Evolutionary conservation across 2,888 invertebrate species (phyloP), one percentile per base, ranked within the genome.

Genomic region (Heterodera filipjevi): DNA sequence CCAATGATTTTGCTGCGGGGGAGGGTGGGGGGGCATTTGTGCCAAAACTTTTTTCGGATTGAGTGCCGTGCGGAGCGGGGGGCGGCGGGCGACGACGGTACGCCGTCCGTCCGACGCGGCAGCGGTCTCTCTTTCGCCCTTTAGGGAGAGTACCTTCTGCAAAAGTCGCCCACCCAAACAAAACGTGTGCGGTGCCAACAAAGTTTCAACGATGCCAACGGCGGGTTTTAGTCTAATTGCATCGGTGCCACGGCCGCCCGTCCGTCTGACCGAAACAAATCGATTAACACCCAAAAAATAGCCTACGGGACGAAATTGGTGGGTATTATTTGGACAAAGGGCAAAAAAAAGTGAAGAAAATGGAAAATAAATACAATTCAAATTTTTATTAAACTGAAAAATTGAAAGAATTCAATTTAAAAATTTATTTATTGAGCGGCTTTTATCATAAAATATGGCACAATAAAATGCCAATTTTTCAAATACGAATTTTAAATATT

Each of bases 251-350:
- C 59, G 59, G 22, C 22, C 59, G 59, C 22, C 59, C 10, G 59
- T 22, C 27, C 59, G 59, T 22, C 27, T 22, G 59, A 22, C 59
- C 10, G 59, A 27, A 5, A 59, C 59, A 27, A 59, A 59, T 59
- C 59, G 59, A 59, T 59, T 59, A n/a, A n/a, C 59, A 59, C 59
- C 59, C n/a, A 59, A 59, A 59, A 59, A 49, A 49, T 19, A 8
- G 59, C 59, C 59, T 2, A 10, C 59, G 59, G 27, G 27, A 49
- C 44, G 12, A 49, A 49, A 49, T 14, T 49, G 16, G 3, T 16
- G 3, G 16, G 49, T 19, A 49, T 53, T 53, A 53, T 53, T 53
- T 53, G 53, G 53, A 19, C 53, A 53, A 53, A 22, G 6, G 22
- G 19, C 0, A 1, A 53, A 53, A 53, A 53, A 53, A 53, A 3